These are phyloP conservation scores for Onychorhynchus coronatus DNA, from an alignment of 2,113 vertebrate species.

Conservation along the genomic window DNA sequence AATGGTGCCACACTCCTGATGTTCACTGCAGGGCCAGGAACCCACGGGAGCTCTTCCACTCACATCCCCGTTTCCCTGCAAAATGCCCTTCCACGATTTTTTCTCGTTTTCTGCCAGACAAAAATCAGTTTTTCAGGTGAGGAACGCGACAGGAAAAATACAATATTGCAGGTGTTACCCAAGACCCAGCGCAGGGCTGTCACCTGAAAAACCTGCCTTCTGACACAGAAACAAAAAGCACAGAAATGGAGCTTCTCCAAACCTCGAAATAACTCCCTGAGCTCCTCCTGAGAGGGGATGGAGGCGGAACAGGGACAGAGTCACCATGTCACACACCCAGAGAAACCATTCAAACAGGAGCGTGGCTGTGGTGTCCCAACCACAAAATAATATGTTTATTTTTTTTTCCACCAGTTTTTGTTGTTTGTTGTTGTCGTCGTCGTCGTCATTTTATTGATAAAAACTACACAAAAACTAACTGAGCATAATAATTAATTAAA, in stretches of 20 bases:
- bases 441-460: constrained; percentile 79
- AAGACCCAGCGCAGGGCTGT: not conserved
- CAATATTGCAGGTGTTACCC: fast-evolving
- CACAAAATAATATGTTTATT: constrained; percentile 78
- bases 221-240: not conserved
- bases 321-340: not conserved
- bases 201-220: not conserved
- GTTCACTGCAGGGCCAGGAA: not conserved
- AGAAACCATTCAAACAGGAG: constrained; percentile 58
- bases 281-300: not conserved
- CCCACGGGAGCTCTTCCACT: no score
- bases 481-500: constrained; percentile 76
- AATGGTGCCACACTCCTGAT: not conserved
- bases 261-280: not conserved
- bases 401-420: constrained; percentile 48
- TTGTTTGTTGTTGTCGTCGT: not conserved
- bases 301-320: not conserved
- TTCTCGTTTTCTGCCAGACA: not conserved
- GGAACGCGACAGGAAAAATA: not conserved
- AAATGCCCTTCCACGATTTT: not conserved
- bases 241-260: not conserved
- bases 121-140: not conserved
- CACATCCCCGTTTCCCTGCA: not conserved
- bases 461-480: constrained; percentile 83
- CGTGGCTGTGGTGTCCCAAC: constrained; percentile 64